Evolutionary conservation across 2,888 invertebrate genomes (phyloP), one percentile per base, ranked within the genome.

Genomic region (Unio delphinus): DNA sequence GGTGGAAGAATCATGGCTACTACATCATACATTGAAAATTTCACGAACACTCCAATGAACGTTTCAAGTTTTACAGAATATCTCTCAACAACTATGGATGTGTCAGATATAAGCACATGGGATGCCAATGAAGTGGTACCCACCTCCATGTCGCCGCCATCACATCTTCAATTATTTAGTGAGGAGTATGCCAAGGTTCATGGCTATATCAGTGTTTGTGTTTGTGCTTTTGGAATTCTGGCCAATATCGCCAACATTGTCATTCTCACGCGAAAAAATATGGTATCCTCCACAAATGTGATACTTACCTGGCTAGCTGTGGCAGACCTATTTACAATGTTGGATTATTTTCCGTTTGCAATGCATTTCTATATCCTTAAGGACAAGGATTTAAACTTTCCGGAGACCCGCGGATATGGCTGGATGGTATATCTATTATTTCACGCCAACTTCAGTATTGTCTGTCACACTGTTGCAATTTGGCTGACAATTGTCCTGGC

Each of bases 221-320:
- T 98, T 74, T 98, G 97, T 90, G 92, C 95, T 67, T 94, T 97
- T 87, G 98, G 98, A 65, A 95, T 96, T 55, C 93, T 96, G 61
- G 95, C 97, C 69, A 98, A 98, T 90, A 93, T 94, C n/a, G 92
- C 97, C 79, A 98, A 97, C 90, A 95, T 98, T 74, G 94, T 95
- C 59, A 97, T 98, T 8, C 92, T 98, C 70, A 96, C 96, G 3
- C 93, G 96, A 20, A 94, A 94, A 54, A 96, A 97, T 90, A 97
- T 98, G 96, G 84, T 89, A 23, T 95, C 96, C 71, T 94, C 97
- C 4, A 97, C 96, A 54, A 98, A 98, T 91, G 94, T 95, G 65
- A 96, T 98, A 72, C 93, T 98, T 59, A 96, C 96, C 0, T 91
- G 90, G 83, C 80, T 97, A 55, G 90, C 98, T 0, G 94, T 97